Evolutionary conservation across 2,113 vertebrate species (phyloP).

Genomic region (Cyphotilapia sp.): DNA sequence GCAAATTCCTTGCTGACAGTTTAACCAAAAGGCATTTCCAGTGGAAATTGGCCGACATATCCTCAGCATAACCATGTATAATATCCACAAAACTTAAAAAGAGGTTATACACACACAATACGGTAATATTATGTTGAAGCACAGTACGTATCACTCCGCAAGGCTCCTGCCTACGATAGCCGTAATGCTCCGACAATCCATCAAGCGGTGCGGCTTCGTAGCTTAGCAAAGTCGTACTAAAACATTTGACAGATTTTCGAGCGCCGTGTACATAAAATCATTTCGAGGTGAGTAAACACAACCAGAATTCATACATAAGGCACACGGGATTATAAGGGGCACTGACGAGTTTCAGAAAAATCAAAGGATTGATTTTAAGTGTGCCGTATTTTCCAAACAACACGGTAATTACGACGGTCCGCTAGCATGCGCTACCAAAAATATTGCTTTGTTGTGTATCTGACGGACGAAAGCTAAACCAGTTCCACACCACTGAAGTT

Average conservation of each 20-base stretch:
- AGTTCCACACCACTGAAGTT: background rate
- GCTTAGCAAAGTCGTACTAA: too few relatives aligned
- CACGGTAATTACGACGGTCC: accelerated
- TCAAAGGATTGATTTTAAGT: background rate
- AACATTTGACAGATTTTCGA: accelerated
- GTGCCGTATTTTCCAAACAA: background rate
- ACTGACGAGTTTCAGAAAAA: accelerated
- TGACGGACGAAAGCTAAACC: accelerated
- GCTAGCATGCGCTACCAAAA: background rate
- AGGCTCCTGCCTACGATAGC: too few relatives aligned
- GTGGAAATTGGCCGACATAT: too few relatives aligned
- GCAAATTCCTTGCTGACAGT: too few relatives aligned
- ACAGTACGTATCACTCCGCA: too few relatives aligned
- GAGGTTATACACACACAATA: too few relatives aligned
- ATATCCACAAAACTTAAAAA: too few relatives aligned
- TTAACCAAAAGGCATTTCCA: too few relatives aligned
- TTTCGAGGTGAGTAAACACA: accelerated
- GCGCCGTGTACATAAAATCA: accelerated
- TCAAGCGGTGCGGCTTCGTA: too few relatives aligned
- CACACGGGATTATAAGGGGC: background rate
- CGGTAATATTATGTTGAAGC: too few relatives aligned
- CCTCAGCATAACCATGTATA: too few relatives aligned
- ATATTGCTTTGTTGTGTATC: background rate
- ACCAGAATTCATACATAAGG: background rate
- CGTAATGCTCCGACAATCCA: too few relatives aligned